phyloP scores from a whole-genome alignment of 1,140 invertebrate species.

The Apis laboriosa region DNA sequence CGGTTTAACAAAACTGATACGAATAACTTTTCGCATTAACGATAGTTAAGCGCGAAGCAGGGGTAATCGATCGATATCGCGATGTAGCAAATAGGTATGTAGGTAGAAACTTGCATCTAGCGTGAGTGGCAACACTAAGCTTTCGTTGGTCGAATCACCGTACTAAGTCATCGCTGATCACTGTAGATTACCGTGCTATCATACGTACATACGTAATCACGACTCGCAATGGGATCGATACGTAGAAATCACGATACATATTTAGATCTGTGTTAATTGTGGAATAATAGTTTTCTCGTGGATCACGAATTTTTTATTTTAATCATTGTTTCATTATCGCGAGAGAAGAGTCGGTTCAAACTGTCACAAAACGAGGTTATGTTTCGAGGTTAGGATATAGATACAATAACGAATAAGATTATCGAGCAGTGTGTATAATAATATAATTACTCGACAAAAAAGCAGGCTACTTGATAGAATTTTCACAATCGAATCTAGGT shows the following conservation, averaged over 20 bases:
- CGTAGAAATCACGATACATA: neutral
- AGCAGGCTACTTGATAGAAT: neutral
- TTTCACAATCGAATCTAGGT: neutral
- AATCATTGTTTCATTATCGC: too few relatives aligned
- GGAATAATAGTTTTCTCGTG: neutral
- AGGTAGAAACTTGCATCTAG: neutral
- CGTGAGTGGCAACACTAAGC: slow-evolving; percentile 8
- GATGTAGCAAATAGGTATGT: neutral
- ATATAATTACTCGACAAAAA: neutral
- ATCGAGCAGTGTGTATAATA: neutral
- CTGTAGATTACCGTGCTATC: slow-evolving; percentile 3
- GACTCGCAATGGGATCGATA: neutral
- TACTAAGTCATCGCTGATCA: slow-evolving; percentile 19
- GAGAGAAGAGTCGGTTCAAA: too few relatives aligned
- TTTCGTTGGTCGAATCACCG: neutral
- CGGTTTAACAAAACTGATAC: neutral
- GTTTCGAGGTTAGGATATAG: too few relatives aligned
- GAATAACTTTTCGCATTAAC: neutral
- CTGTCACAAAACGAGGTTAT: too few relatives aligned
- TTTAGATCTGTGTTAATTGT: neutral
- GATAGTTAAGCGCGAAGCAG: neutral
- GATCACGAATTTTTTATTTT: too few relatives aligned
- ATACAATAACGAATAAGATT: too few relatives aligned
- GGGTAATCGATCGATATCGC: slow-evolving; percentile 9
- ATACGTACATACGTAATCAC: neutral